Evolutionary conservation across 1,140 invertebrate species (phyloP).

Genomic region (Drosophila elegans): DNA sequence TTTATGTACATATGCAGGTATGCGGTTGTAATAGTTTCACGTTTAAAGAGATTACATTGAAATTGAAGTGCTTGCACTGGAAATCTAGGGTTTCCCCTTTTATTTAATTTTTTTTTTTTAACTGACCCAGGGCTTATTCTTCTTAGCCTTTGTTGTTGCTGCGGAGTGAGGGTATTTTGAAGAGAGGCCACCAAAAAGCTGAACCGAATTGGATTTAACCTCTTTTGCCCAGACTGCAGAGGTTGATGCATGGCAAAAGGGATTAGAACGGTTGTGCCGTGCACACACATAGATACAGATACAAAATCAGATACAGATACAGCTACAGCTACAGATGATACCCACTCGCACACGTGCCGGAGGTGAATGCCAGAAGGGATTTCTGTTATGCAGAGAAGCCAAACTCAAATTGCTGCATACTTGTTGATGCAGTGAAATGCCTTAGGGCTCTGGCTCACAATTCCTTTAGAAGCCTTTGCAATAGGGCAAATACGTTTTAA

Average conservation of each 20-base stretch:
- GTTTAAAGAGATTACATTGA: constrained; percentile 80
- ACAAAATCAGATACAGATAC: background rate
- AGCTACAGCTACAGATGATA: background rate
- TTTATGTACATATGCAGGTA: constrained; percentile 44
- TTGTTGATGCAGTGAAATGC: constrained; percentile 39
- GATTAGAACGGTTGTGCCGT: constrained; percentile 47
- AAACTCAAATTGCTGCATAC: constrained; percentile 44
- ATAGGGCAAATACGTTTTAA: background rate
- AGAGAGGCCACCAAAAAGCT: constrained; percentile 48
- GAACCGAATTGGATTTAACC: constrained; percentile 76
- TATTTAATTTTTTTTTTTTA: constrained; percentile 5
- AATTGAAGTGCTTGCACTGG: constrained; percentile 68
- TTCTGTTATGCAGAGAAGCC: constrained; percentile 46
- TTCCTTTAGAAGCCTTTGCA: background rate
- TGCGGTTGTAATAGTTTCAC: constrained; percentile 70
- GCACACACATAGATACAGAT: background rate
- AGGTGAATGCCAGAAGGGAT: constrained; percentile 32
- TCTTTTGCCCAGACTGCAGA: constrained; percentile 45
- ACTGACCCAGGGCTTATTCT: constrained; percentile 60
- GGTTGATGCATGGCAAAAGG: constrained; percentile 60
- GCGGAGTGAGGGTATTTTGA: constrained; percentile 10
- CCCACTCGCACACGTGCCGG: constrained; percentile 13
- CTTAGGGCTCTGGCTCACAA: constrained; percentile 15
- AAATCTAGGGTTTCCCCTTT: constrained; percentile 23
- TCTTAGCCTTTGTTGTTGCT: constrained; percentile 55